Evolutionary conservation across 2,113 vertebrate species (phyloP), one percentile per base, ranked within the genome.

Genomic region (Mastomys coucha): DNA sequence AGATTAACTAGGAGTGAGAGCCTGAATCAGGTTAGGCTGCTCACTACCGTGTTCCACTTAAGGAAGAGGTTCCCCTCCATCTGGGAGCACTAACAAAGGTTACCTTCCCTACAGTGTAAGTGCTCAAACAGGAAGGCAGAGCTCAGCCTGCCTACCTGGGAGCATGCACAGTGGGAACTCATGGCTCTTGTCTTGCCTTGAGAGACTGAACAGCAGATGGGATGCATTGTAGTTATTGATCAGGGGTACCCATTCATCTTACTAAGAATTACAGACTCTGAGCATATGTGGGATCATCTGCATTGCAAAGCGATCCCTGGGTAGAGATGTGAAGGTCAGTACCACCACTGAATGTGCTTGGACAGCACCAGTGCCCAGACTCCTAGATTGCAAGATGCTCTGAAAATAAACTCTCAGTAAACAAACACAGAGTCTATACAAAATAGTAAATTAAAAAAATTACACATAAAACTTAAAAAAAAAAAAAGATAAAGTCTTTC

Each of bases 341-440:
- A 3, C 24, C 20, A 19, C 76, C 33, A 63, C 4, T 22, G 1
- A 60, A 36, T 33, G 4, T 6, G 2, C 33, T 13, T 8, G 42
- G 31, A 8, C 5, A 70, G 31, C 16, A 1, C 56, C 26, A 28
- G 19, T 56, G 92, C 12, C 20, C 36, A 73, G 63, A 19, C n/a
- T 81, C 20, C 67, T 26, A 36, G 9, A 56, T 4, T 67, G 28
- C 17, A 88, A 53, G 49, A 78, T 26, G 11, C 73, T 85, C 91
- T 93, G 42, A 88, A 81, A 91, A 89, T 56, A 76, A 76, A 36
- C 89, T 80, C 69, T 19, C n/a, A 94, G 67, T 24, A 63, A 63
- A 63, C 26, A 75, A 33, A 91, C 19, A 12, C 60, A 63, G 17
- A 93, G 56, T 89, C 60, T 45, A 82, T 88, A 8, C n/a, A 49